Evolutionary conservation across 2,888 invertebrate species (phyloP).

Genomic region (Sinhomidia bicolor): DNA sequence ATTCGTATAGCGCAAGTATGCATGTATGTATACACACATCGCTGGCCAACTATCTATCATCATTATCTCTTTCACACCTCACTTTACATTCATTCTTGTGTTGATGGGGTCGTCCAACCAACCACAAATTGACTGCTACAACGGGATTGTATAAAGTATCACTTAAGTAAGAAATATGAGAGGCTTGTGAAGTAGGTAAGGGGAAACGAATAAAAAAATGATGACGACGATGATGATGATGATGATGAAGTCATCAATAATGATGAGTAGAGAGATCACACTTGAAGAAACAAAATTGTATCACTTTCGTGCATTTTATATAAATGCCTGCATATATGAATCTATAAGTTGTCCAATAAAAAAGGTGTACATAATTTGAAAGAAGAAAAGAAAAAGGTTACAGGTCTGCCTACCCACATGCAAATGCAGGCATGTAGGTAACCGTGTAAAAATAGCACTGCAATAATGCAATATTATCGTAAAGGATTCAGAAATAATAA

Average conservation of each 20-base stretch:
- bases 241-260: constrained; percentile 39
- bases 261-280: neutral
- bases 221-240: neutral
- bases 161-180: constrained; percentile 39
- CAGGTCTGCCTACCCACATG: neutral
- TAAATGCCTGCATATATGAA: neutral
- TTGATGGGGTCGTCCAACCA: constrained; percentile 13
- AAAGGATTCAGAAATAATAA: too few relatives aligned
- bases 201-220: too few relatives aligned
- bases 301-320: constrained; percentile 10
- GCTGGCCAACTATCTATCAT: constrained; percentile 57
- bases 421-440: neutral
- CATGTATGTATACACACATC: too few relatives aligned
- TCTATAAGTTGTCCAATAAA: neutral
- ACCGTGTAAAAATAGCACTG: too few relatives aligned
- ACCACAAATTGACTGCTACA: constrained; percentile 2
- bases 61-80: constrained; percentile 66
- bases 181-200: constrained; percentile 13
- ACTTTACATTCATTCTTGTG: constrained; percentile 19
- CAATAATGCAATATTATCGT: too few relatives aligned
- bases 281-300: neutral
- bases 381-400: neutral
- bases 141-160: neutral
- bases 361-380: neutral
- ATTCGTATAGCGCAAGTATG: too few relatives aligned